These are phyloP conservation scores for Steinernema carpocapsae DNA, from an alignment of 2,888 invertebrate species.

Conservation along the genomic window DNA sequence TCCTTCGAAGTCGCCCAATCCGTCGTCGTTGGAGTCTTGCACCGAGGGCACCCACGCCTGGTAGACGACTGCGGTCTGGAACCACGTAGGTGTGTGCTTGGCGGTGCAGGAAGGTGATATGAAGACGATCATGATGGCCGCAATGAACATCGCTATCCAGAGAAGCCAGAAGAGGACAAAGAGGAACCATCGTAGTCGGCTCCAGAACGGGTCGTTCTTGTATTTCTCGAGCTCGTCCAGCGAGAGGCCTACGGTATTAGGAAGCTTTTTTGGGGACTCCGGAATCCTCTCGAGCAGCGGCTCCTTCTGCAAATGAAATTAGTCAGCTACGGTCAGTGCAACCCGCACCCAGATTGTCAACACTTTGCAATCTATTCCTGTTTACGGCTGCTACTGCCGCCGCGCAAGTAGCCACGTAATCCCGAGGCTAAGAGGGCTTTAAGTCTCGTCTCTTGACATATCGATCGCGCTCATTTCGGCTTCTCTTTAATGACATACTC, in stretches of 20 bases:
- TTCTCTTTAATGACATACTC: no score
- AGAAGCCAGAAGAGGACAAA: constrained; percentile 55
- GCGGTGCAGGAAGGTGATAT: constrained; percentile 56
- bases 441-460: not conserved
- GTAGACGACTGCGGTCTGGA: constrained; percentile 62
- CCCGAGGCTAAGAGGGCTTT: constrained; percentile 3
- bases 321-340: no score
- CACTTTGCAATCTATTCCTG: no score
- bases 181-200: constrained; percentile 43
- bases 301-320: not conserved
- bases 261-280: not conserved
- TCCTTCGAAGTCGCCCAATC: constrained; percentile 83
- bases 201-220: constrained; percentile 56
- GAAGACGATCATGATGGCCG: constrained; percentile 53
- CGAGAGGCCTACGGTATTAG: constrained; percentile 46
- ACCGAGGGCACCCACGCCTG: constrained; percentile 83
- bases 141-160: constrained; percentile 57
- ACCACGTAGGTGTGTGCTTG: constrained; percentile 58
- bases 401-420: not conserved
- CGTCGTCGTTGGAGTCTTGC: constrained; percentile 82
- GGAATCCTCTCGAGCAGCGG: constrained; percentile 13
- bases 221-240: constrained; percentile 51
- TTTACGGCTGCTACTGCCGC: no score
- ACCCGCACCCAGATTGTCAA: no score
- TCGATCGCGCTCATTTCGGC: constrained; percentile 13